Conservation (phyloP, 1,140 invertebrate species). For the Metopolophium dirhodum region DNA sequence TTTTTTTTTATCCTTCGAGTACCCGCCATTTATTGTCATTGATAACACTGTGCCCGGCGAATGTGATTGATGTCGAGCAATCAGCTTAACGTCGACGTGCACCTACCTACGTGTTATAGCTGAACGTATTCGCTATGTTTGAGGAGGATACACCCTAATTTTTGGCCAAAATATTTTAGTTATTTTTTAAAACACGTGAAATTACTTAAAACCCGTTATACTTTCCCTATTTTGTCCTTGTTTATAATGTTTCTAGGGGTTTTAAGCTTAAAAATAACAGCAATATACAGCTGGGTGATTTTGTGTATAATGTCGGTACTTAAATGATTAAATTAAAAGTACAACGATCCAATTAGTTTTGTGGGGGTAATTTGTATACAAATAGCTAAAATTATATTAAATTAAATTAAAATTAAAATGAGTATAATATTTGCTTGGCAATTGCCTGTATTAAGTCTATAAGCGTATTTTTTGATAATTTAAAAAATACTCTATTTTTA, state of each 20-base stretch:
- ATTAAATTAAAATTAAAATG: not conserved
- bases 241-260: not conserved
- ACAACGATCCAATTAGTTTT: not conserved
- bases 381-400: not conserved
- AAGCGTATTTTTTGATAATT: not conserved
- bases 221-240: not conserved
- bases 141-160: not conserved
- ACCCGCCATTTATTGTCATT: not conserved
- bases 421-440: not conserved
- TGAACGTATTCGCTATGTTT: not conserved
- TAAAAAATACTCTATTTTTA: not conserved
- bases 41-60: not conserved
- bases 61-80: not conserved
- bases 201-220: not conserved
- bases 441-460: not conserved
- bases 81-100: not conserved
- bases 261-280: not conserved
- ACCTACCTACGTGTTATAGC: not conserved
- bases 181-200: not conserved
- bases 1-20: not conserved
- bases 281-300: not conserved
- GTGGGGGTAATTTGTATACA: not conserved
- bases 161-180: not conserved
- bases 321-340: slow-evolving; percentile 2
- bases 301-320: not conserved